Conservation (phyloP, 64 coral and sea anemone species). For the Montipora sp. region DNA sequence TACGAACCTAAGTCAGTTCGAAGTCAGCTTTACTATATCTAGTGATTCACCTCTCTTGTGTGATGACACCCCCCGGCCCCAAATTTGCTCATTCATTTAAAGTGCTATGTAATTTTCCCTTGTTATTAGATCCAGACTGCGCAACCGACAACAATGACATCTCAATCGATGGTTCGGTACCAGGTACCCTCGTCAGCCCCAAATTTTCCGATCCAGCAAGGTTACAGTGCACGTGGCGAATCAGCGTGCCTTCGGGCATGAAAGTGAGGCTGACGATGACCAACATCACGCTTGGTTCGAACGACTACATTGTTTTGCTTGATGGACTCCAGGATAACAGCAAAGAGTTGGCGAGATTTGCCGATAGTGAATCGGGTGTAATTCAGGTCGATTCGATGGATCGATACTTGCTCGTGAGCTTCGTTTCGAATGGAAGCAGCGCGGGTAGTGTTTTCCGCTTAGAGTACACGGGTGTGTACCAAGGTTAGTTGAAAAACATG, state of each 20-base stretch:
- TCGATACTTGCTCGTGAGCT: slow-evolving; percentile 6
- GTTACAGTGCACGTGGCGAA: slow-evolving; percentile 34
- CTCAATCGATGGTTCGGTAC: not conserved
- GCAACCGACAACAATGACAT: slow-evolving; percentile 17
- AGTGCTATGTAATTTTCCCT: not conserved
- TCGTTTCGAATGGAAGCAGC: not conserved
- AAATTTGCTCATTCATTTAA: no score
- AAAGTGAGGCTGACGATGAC: not conserved
- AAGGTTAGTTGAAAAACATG: not conserved
- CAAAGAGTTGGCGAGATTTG: not conserved
- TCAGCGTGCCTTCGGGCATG: not conserved
- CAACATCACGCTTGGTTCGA: slow-evolving; percentile 3
- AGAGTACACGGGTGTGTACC: not conserved
- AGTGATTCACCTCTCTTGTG: no score
- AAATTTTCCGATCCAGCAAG: not conserved
- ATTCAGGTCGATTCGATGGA: not conserved
- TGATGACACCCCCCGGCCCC: no score
- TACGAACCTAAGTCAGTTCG: no score
- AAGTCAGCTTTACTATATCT: no score
- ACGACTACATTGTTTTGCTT: slow-evolving; percentile 5
- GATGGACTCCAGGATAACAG: slow-evolving; percentile 13
- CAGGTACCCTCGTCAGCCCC: not conserved
- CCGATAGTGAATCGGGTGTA: not conserved
- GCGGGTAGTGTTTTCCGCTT: not conserved
- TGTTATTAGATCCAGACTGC: not conserved